Evolutionary conservation across 2,888 invertebrate genomes (phyloP).

Genomic region (Drosophila parthenogenetica): DNA sequence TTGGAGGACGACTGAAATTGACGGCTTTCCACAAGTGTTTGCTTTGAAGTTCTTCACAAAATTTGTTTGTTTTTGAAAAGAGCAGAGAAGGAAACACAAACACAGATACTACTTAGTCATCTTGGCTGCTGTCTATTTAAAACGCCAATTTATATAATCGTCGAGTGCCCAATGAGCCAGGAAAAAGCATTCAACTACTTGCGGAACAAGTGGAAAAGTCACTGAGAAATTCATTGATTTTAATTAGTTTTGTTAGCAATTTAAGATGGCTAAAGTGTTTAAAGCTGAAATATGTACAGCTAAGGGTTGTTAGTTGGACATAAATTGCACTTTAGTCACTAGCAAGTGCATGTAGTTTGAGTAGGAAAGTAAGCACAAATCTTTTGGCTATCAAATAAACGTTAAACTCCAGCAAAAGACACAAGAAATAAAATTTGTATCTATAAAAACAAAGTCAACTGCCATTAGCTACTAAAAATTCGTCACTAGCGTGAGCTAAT

Average conservation of each 20-base stretch:
- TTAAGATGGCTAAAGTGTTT: neutral
- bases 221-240: neutral
- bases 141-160: slow-evolving; percentile 34
- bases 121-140: slow-evolving; percentile 35
- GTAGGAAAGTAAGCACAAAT: no score
- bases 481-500: neutral
- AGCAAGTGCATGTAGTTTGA: neutral
- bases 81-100: neutral
- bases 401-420: neutral
- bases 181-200: slow-evolving; percentile 5
- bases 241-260: slow-evolving; percentile 1
- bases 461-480: neutral
- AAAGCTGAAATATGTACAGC: neutral
- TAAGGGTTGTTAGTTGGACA: neutral
- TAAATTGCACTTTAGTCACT: neutral
- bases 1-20: slow-evolving; percentile 9
- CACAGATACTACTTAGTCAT: slow-evolving; percentile 41
- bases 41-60: slow-evolving; percentile 56
- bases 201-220: neutral
- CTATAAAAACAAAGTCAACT: neutral
- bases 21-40: slow-evolving; percentile 40
- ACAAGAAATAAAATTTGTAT: neutral
- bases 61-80: slow-evolving; percentile 29
- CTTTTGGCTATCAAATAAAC: no score
- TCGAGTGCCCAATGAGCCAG: slow-evolving; percentile 33